These are phyloP conservation scores for Numenius arquata DNA, from an alignment of 2,113 vertebrate species.

Conservation along the genomic window DNA sequence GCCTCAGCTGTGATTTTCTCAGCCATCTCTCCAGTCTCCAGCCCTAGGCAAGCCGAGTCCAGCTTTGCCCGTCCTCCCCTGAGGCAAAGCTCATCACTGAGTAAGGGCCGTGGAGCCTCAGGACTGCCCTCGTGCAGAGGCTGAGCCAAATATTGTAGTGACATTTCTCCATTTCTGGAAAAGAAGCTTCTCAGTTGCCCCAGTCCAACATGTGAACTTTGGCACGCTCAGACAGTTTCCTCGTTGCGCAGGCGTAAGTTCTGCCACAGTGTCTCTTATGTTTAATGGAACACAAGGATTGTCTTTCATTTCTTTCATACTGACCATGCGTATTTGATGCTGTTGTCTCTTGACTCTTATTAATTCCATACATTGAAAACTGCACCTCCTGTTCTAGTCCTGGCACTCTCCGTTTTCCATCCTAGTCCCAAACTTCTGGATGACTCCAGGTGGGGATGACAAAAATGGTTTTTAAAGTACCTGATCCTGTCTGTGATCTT, in stretches of 20 bases:
- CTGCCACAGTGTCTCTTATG: neutral
- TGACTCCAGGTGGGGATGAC: neutral
- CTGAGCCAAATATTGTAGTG: neutral
- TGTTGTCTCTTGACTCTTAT: neutral
- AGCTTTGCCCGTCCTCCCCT: neutral
- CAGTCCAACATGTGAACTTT: neutral
- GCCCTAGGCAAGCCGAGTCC: neutral
- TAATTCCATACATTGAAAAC: neutral
- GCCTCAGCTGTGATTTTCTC: neutral
- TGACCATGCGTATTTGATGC: neutral
- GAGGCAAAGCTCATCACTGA: neutral
- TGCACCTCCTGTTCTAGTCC: neutral
- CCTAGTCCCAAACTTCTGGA: neutral
- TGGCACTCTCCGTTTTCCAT: neutral
- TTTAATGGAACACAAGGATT: neutral
- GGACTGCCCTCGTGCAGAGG: neutral
- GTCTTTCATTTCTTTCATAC: neutral
- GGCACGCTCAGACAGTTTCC: neutral
- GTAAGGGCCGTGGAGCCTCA: neutral
- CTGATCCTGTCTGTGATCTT: neutral
- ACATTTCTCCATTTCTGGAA: neutral
- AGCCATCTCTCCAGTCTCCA: no score
- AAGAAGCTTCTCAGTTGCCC: neutral
- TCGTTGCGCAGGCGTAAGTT: neutral
- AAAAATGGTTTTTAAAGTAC: neutral